Evolutionary conservation across 2,113 vertebrate species (phyloP), one percentile per base, ranked within the genome.

Genomic region (Podarcis raffonei): DNA sequence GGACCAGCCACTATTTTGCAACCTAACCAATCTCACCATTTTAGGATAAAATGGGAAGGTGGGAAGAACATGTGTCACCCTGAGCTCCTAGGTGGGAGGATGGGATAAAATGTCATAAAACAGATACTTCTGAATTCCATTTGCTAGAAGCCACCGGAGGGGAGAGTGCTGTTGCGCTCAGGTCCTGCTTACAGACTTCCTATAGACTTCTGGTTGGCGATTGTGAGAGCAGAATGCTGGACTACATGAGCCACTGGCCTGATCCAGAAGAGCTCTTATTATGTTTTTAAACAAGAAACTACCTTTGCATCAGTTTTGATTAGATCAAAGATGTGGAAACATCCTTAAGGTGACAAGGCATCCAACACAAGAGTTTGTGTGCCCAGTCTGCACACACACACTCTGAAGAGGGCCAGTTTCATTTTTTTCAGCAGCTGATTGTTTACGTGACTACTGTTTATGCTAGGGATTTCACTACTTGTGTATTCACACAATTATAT

Each of bases 301-400:
- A 15, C 3, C 5, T 23, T 20, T 37, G 74, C 32, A 76, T 39
- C 30, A 20, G 53, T 57, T 62, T 81, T 42, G 25, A 27, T 27
- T 66, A 83, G 5, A 66, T 27, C 22, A 66, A 2, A 39, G 23
- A 9, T 66, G 16, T 53, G 30, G 23, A 42, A 59, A 25, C 27
- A 81, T 62, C 18, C 18, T 62, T 62, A 35, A 8, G 42, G 12
- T 6, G 4, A 5, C 11, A 37, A n/a, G 20, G n/a, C 11, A 57
- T 57, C 75, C 15, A 18, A 59, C 35, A 6, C 35, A 77, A 20
- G 62, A 12, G 13, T 4, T 7, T 59, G 32, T 12, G 9, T 74
- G 53, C 65, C 0, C 0, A 32, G 2, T 0, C 0, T 2, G 32
- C 2, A 42, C 2, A 69, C n/a, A 30, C 2, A 42, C 2, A 69